These are phyloP conservation scores for Zaprionus inermis DNA, from an alignment of 1,140 invertebrate species.

Conservation along the genomic window DNA sequence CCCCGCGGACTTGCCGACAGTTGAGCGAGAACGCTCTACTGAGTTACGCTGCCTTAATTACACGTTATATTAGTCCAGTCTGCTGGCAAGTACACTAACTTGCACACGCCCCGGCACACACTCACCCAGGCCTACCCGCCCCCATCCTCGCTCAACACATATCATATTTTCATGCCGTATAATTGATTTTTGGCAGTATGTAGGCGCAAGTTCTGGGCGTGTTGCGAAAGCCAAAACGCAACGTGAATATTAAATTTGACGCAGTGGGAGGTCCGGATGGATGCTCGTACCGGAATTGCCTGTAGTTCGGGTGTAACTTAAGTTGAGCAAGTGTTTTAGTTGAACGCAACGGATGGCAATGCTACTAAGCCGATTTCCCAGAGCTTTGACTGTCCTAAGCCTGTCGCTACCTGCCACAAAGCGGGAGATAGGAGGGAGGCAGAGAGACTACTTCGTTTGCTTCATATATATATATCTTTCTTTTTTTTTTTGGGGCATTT, in stretches of 20 bases:
- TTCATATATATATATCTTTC: background rate
- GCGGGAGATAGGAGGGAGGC: background rate
- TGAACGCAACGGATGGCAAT: background rate
- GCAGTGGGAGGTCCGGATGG: background rate
- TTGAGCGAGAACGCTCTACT: slow-evolving; percentile 1
- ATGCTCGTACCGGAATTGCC: background rate
- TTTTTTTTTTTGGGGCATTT: background rate
- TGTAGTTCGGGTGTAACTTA: slow-evolving; percentile 11
- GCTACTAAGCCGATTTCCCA: slow-evolving; percentile 2
- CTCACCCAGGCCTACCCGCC: slow-evolving; percentile 5
- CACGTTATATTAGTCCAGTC: slow-evolving; percentile 66
- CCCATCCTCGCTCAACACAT: background rate
- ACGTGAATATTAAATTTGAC: slow-evolving; percentile 69
- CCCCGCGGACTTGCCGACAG: background rate
- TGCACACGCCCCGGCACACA: background rate
- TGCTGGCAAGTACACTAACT: slow-evolving; percentile 4
- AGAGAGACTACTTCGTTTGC: background rate
- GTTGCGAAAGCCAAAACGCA: slow-evolving; percentile 59
- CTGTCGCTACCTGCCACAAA: background rate
- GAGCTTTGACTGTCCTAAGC: background rate
- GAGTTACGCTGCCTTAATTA: slow-evolving; percentile 62
- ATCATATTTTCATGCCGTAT: slow-evolving; percentile 74
- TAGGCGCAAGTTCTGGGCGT: slow-evolving; percentile 31
- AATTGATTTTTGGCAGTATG: slow-evolving; percentile 79
- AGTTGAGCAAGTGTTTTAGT: slow-evolving; percentile 21